Evolutionary conservation across 1,140 invertebrate genomes (phyloP), one percentile per base, ranked within the genome.

Genomic region (Drosophila micromelanica): DNA sequence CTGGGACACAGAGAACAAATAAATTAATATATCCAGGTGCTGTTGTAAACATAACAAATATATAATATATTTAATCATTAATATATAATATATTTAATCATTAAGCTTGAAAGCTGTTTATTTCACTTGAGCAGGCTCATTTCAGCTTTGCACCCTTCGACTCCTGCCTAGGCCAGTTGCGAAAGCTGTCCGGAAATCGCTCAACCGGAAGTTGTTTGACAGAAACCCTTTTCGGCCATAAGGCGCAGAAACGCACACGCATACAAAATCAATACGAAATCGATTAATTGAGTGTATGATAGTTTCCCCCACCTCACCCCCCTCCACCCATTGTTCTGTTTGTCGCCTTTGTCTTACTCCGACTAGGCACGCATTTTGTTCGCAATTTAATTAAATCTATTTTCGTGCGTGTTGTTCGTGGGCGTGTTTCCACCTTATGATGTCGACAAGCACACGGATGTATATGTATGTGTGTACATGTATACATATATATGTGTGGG

Each of bases 301-400:
- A 69, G 38, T 46, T 60, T 56, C 52, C 56, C 15, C 23, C 20
- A 12, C 13, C 5, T 1, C 7, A 23, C 46, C 23, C 13, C 52
- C 15, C 5, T 1, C 13, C n/a, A n/a, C 17, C 17, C 9, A 30
- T 8, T 11, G 7, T n/a, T 32, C 30, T 32, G n/a, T 23, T 23
- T 20, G 15, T 38, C 37, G 23, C 6, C 17, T 45, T 52, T 42
- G 8, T 8, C 12, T 37, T 5, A 17, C 13, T 40, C 20, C 2
- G 8, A 42, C 32, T 8, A 23, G 42, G 46, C 64, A 79, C 84
- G 84, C 84, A 74, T 76, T 84, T 89, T 89, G 76, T 78, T 90
- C 63, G 80, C 80, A 74, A 85, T 89, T 90, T 90, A 90, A 90
- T 89, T 90, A 89, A 89, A 90, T 89, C 85, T 90, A 89, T 89